These are phyloP conservation scores for Labrus mixtus DNA, from an alignment of 2,113 vertebrate genomes.

Conservation along the genomic window DNA sequence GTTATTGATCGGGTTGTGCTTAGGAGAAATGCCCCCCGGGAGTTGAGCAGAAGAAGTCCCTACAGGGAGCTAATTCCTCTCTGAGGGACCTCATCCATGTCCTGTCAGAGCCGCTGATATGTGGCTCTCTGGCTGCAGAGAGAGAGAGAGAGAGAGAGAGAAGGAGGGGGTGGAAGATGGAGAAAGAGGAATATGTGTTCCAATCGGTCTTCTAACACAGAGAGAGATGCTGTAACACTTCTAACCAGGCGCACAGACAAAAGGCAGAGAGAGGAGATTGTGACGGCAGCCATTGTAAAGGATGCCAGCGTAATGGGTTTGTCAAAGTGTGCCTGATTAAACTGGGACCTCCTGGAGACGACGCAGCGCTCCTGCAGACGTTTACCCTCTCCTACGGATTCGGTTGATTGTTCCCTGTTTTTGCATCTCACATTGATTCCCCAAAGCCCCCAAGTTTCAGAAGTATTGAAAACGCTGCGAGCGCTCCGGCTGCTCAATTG, in stretches of 20 bases:
- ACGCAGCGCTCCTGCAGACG: conserved; percentile 51
- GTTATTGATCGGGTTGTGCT: conserved; percentile 73
- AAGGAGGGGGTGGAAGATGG: neutral
- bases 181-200: neutral
- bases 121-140: conserved; percentile 50
- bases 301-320: conserved; percentile 54
- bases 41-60: conserved; percentile 60
- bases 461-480: conserved; percentile 32
- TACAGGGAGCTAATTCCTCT: conserved; percentile 66
- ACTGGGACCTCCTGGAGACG: conserved; percentile 45
- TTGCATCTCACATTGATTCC: conserved; percentile 63
- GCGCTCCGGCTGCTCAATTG: conserved; percentile 23
- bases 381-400: conserved; percentile 46
- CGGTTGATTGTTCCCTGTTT: conserved; percentile 61
- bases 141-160: neutral
- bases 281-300: conserved; percentile 29
- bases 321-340: conserved; percentile 66
- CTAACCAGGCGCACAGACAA: conserved; percentile 27
- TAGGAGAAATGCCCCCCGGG: conserved; percentile 57
- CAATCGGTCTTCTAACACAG: conserved; percentile 17
- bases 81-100: conserved; percentile 63
- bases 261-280: conserved; percentile 13
- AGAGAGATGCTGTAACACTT: conserved; percentile 30
- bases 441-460: conserved; percentile 33
- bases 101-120: conserved; percentile 68